These are phyloP conservation scores for Oreochromis grahami DNA, from an alignment of 2,797 vertebrate genomes.

Conservation along the genomic window DNA sequence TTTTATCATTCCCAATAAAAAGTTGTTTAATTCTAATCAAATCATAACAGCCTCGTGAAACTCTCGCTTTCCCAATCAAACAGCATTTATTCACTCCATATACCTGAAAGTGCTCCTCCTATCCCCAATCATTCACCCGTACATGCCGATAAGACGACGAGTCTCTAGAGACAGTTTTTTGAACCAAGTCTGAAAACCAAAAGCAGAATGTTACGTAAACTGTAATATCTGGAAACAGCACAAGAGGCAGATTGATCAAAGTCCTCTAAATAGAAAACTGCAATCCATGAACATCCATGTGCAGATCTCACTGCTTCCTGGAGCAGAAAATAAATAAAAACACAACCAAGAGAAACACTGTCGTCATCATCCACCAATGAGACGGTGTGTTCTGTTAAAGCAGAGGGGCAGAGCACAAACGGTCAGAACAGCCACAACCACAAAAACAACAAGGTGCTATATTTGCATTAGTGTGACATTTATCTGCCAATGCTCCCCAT, in stretches of 20 bases:
- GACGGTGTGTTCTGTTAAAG: conserved; percentile 25
- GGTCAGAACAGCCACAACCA: conserved; percentile 56
- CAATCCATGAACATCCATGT: neutral
- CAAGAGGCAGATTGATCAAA: neutral
- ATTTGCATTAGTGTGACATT: conserved; percentile 72
- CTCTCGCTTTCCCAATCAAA: neutral
- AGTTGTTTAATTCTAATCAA: neutral
- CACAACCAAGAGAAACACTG: neutral
- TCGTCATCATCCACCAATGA: neutral
- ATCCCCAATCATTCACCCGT: neutral
- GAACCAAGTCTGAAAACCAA: neutral
- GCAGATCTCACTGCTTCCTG: neutral
- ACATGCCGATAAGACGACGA: neutral
- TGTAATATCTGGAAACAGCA: neutral
- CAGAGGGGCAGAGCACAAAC: conserved; percentile 63
- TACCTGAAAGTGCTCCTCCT: neutral
- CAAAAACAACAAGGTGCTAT: conserved; percentile 69
- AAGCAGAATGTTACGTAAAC: neutral
- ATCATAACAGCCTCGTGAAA: neutral
- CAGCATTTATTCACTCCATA: neutral
- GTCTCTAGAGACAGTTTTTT: neutral
- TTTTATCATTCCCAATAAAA: neutral
- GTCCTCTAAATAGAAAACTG: neutral
- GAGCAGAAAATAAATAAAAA: neutral
- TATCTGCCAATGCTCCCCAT: conserved; percentile 67